A percentile compares a stretch with the other conserved stretches of the same genome.
Evolutionary conservation across 2,888 invertebrate genomes (phyloP).

Genomic region (Cryptocephalus primarius): DNA sequence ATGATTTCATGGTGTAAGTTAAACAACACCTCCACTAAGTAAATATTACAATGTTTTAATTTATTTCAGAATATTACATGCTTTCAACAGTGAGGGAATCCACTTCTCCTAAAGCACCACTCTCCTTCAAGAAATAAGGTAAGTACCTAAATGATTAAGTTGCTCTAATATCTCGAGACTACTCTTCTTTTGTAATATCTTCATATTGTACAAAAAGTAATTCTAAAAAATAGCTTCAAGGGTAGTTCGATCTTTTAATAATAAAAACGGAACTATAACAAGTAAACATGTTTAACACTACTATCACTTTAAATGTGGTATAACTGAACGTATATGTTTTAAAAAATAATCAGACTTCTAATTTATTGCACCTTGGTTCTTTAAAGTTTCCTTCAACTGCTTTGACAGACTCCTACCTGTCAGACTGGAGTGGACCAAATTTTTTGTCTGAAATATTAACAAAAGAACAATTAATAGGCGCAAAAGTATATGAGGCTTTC

Average conservation of each 20-base stretch:
- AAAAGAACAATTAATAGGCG: not conserved
- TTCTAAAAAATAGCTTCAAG: no score
- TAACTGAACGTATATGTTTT: no score
- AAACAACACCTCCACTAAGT: constrained; percentile 4
- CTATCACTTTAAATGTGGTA: no score
- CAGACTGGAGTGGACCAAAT: constrained; percentile 52
- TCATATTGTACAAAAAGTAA: no score
- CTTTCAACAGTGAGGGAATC: constrained; percentile 85
- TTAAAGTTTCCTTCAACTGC: constrained; percentile 61
- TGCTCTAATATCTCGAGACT: not conserved
- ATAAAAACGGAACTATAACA: no score
- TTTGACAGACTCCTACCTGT: constrained; percentile 70
- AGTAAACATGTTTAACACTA: no score
- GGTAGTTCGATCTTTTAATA: no score
- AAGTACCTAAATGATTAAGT: constrained; percentile 5
- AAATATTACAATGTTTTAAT: constrained; percentile 8
- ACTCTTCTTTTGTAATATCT: no score
- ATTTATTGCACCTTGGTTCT: constrained; percentile 16
- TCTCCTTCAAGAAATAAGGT: constrained; percentile 2
- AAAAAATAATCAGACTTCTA: no score
- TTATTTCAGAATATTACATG: constrained; percentile 33
- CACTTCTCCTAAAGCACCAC: constrained; percentile 62
- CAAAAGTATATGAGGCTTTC: not conserved
- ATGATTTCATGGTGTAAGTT: constrained; percentile 77
- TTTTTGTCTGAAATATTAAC: constrained; percentile 9